A percentile compares a stretch with the other conserved stretches of the same genome.
These are phyloP conservation scores for Manis crassicaudata DNA, from an alignment of 2,797 vertebrate genomes.

Conservation along the genomic window DNA sequence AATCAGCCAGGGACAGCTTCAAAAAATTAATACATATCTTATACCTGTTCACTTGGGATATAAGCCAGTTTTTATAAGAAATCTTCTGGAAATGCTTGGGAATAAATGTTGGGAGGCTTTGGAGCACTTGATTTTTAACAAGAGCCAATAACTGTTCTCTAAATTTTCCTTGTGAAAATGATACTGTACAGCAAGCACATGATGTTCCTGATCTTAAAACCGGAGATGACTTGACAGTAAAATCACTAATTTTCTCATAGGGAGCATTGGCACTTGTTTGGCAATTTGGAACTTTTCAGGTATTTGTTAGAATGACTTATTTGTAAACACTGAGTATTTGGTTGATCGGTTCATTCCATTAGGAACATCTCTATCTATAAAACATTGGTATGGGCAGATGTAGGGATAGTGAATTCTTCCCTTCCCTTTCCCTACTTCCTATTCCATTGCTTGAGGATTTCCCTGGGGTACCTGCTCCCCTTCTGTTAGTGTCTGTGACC, in stretches of 20 bases:
- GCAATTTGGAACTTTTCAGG: background rate
- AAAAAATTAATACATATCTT: conserved; percentile 5
- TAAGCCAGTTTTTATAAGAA: background rate
- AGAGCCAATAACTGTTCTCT: conserved; percentile 6
- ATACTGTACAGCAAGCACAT: background rate
- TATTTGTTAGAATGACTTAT: conserved; percentile 19
- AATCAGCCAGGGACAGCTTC: conserved; percentile 60
- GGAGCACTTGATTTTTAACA: conserved; percentile 36
- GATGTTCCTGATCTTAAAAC: conserved; percentile 5
- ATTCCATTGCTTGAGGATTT: background rate
- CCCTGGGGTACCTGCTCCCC: background rate
- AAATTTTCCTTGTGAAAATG: conserved; percentile 37
- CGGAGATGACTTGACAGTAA: background rate
- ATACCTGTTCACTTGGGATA: conserved; percentile 49
- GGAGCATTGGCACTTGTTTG: background rate
- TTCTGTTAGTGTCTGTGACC: background rate
- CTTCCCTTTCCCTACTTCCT: background rate
- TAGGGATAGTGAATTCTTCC: background rate
- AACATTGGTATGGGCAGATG: background rate
- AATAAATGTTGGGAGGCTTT: conserved; percentile 54
- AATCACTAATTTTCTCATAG: background rate
- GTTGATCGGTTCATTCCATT: background rate
- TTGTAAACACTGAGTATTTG: background rate
- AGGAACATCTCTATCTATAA: background rate
- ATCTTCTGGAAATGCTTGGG: conserved; percentile 36